phyloP scores from a whole-genome alignment of 1,140 invertebrate genomes.

The Bradysia coprophila region DNA sequence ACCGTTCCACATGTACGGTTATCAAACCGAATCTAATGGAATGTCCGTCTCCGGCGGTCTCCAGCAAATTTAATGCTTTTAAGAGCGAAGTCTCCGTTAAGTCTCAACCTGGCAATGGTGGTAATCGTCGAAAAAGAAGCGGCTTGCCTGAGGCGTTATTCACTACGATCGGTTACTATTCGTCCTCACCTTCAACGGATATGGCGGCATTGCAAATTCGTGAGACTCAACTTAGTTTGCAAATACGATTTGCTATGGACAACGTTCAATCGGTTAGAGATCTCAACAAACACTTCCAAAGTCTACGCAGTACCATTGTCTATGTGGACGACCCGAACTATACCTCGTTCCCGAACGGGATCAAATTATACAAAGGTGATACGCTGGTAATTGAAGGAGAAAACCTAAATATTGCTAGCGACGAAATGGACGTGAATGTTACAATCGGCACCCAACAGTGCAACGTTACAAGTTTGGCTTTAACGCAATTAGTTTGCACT shows the following conservation, averaged over 20 bases:
- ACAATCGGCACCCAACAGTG: slow-evolving; percentile 75
- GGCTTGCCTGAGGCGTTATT: background rate
- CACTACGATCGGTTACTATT: background rate
- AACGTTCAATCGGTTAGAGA: slow-evolving; percentile 76
- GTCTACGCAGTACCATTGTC: slow-evolving; percentile 54
- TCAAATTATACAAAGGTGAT: slow-evolving; percentile 88
- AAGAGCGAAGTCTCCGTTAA: slow-evolving; percentile 10
- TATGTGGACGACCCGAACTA: slow-evolving; percentile 90
- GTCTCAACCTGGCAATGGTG: background rate
- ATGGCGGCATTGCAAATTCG: slow-evolving; percentile 16
- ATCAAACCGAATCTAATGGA: slow-evolving; percentile 83
- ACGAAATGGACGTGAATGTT: slow-evolving; percentile 84
- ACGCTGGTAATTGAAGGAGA: slow-evolving; percentile 90
- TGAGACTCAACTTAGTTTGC: slow-evolving; percentile 41
- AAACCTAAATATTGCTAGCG: slow-evolving; percentile 76
- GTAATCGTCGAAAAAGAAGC: background rate
- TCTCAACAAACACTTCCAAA: slow-evolving; percentile 70
- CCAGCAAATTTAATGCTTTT: slow-evolving; percentile 28
- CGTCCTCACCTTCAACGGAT: background rate
- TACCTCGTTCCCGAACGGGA: slow-evolving; percentile 61
- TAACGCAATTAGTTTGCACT: slow-evolving; percentile 74
- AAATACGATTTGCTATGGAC: slow-evolving; percentile 90
- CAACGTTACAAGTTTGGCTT: slow-evolving; percentile 82
- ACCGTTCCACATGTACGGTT: slow-evolving; percentile 67
- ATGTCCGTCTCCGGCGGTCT: slow-evolving; percentile 79